Evolutionary conservation across 2,888 invertebrate species (phyloP), one percentile per base, ranked within the genome.

Genomic region (Proisotoma minuta): DNA sequence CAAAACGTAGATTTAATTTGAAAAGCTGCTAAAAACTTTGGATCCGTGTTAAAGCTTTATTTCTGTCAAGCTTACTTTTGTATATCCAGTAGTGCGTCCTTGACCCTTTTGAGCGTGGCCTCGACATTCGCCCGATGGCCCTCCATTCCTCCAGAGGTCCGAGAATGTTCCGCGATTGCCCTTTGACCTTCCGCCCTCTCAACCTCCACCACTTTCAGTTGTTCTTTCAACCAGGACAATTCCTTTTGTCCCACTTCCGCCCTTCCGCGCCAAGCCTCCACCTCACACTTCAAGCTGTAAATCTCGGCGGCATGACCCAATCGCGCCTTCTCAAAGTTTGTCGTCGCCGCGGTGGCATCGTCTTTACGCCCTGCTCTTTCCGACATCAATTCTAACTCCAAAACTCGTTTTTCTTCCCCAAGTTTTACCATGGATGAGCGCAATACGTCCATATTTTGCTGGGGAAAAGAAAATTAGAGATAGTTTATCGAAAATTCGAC

Each of bases 181-280:
- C 50, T 34, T 3, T 58, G 4, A 22, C 60, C 60, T 22, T 60
- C 64, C 22, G 58, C 57, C 51, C 64, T 67, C 27, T 67, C 61
- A 49, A 67, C 66, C 54, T 67, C 63, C 26, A 63, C 56, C 47
- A 29, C 47, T 54, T 59, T 60, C 43, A 67, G 49, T 47, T 64
- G 67, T 12, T 65, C 60, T 27, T 68, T 65, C 23, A 68, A 40
- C 24, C 58, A 57, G 34, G 29, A 22, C 29, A 51, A 48, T 50
- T 68, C 68, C 18, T 48, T 51, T 8, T 23, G 12, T 20, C 48
- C 48, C 4, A 62, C 59, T 50, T 59, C 58, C 5, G 64, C 59
- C 26, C 59, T 57, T 43, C 62, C 40, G 51, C 64, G 63, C 67
- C 67, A 67, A 8, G 62, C 56, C 23, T 67, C 67, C 2, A 47